Evolutionary conservation across 2,888 invertebrate genomes (phyloP).

Genomic region (Notocelia uddmanniana): DNA sequence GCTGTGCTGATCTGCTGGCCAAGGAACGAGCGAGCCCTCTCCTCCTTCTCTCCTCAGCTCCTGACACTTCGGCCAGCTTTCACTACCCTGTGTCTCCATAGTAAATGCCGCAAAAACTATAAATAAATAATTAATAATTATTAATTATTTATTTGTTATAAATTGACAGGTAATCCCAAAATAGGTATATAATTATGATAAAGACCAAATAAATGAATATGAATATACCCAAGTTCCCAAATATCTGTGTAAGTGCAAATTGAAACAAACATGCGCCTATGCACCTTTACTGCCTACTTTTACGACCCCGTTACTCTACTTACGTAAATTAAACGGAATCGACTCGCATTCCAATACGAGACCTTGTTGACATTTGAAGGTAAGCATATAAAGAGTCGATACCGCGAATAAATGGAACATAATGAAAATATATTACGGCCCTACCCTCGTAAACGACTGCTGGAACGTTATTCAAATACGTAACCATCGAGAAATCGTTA

Average conservation of each 20-base stretch:
- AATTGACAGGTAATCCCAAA: too few species aligned
- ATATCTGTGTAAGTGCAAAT: constrained; percentile 4
- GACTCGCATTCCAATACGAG: constrained; percentile 61
- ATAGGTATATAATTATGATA: too few species aligned
- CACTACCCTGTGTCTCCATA: too few species aligned
- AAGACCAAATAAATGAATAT: too few species aligned
- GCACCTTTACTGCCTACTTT: constrained; percentile 49
- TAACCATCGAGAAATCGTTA: constrained; percentile 74
- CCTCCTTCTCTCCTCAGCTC: too few species aligned
- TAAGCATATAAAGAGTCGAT: constrained; percentile 75
- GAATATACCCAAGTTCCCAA: background rate
- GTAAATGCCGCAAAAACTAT: too few species aligned
- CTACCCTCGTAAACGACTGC: constrained; percentile 73
- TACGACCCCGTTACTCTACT: constrained; percentile 41
- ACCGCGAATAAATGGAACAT: constrained; percentile 77
- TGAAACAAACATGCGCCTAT: constrained; percentile 27
- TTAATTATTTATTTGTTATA: too few species aligned
- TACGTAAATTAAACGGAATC: constrained; percentile 71
- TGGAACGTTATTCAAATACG: constrained; percentile 77
- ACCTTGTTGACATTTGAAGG: constrained; percentile 73
- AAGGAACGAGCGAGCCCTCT: too few species aligned
- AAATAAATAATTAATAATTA: too few species aligned
- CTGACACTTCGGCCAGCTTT: too few species aligned
- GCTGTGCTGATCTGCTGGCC: too few species aligned
- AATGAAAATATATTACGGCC: constrained; percentile 79